These are phyloP conservation scores for Leptinotarsa defecta DNA, from an alignment of 1,140 invertebrate genomes.

Conservation along the genomic window DNA sequence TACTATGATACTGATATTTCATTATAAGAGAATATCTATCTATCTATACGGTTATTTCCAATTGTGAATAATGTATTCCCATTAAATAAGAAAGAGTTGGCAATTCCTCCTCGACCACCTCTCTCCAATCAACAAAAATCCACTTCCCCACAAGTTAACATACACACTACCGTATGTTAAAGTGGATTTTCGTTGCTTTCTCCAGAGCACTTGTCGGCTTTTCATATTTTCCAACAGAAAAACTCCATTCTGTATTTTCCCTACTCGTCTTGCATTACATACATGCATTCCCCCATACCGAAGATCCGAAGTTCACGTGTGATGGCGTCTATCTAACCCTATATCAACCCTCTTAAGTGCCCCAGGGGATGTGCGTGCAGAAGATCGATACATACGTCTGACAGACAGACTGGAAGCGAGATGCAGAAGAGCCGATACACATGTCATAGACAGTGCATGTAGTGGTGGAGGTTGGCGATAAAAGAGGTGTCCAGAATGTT, in stretches of 20 bases:
- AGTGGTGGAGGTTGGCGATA: background rate
- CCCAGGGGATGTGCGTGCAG: conserved; percentile 15
- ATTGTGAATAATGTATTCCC: too few species aligned
- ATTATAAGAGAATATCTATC: too few species aligned
- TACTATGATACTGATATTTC: too few species aligned
- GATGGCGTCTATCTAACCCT: conserved; percentile 11
- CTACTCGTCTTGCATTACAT: background rate
- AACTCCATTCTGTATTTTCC: background rate
- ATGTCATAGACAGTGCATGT: background rate
- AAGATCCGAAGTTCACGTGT: background rate
- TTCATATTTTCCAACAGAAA: background rate
- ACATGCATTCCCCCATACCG: background rate
- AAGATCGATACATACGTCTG: conserved; percentile 4
- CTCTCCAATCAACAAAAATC: too few species aligned
- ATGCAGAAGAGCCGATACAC: background rate
- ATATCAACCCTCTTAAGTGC: conserved; percentile 1
- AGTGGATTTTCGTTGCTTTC: background rate
- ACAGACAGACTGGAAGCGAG: conserved; percentile 1
- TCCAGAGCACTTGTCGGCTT: background rate
- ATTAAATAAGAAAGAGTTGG: too few species aligned
- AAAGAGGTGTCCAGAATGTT: too few species aligned
- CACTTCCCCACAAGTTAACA: too few species aligned
- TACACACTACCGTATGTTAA: too few species aligned
- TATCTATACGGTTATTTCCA: too few species aligned
- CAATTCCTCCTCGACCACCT: too few species aligned